Conservation (phyloP, 2,797 vertebrate species). For the Acanthis flammea region DNA sequence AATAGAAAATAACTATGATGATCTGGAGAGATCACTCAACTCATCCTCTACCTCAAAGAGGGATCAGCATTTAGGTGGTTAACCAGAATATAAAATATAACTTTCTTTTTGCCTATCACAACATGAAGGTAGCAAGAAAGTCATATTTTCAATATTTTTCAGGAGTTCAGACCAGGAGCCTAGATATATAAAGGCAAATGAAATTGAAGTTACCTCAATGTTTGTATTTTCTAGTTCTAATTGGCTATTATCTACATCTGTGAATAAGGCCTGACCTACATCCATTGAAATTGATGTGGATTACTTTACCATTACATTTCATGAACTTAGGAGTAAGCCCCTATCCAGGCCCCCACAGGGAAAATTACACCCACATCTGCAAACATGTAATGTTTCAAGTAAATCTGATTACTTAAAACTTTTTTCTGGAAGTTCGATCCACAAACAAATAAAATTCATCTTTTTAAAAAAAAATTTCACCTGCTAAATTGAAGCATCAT, state of each 20-base stretch:
- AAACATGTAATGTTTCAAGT: neutral
- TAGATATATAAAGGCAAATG: neutral
- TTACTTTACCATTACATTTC: neutral
- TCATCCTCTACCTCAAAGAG: neutral
- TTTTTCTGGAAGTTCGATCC: neutral
- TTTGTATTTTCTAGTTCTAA: neutral
- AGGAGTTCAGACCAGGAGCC: neutral
- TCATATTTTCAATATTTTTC: neutral
- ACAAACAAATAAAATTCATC: neutral
- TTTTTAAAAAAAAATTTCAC: neutral
- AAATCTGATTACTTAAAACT: neutral
- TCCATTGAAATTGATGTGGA: neutral
- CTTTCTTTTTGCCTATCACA: neutral
- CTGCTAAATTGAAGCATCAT: neutral
- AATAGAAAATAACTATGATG: neutral
- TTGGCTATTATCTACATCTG: neutral
- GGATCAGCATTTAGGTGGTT: neutral
- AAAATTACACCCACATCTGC: neutral
- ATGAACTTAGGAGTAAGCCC: neutral
- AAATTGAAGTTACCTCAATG: neutral
- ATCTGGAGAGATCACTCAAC: neutral
- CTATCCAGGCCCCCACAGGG: rapidly evolving
- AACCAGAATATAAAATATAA: neutral
- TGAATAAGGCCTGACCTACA: neutral
- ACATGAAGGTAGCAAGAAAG: neutral